A percentile compares a stretch with the other conserved stretches of the same genome.
phyloP scores from a whole-genome alignment of 2,113 vertebrate genomes.

The Halcyon senegalensis region DNA sequence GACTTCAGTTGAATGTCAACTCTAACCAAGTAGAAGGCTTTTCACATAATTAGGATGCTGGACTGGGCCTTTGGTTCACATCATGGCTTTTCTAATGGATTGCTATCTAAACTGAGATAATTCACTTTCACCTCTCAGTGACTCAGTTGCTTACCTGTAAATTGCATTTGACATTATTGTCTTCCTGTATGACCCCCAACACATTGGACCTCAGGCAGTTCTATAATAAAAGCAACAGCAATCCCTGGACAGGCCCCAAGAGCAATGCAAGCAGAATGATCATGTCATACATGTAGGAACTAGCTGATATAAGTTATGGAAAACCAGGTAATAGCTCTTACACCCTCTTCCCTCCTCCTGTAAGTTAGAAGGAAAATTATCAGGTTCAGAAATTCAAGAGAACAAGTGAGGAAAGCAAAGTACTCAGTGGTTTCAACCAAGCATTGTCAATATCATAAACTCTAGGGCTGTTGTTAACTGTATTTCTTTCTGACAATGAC shows the following conservation, averaged over 20 bases:
- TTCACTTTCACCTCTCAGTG: not conserved
- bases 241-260: not conserved
- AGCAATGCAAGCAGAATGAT: not conserved
- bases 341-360: not conserved
- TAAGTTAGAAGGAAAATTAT: not conserved
- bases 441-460: not conserved
- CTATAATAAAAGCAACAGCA: not conserved
- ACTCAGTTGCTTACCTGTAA: not conserved
- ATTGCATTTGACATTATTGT: not conserved
- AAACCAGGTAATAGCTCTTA: not conserved
- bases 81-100: not conserved
- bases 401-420: not conserved
- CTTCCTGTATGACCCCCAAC: not conserved
- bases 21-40: not conserved
- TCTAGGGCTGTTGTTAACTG: not conserved
- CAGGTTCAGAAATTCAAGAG: not conserved
- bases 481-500: not conserved
- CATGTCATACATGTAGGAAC: not conserved
- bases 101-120: not conserved
- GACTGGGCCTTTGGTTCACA: not conserved
- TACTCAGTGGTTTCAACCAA: not conserved
- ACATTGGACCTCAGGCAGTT: not conserved
- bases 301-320: not conserved
- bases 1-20: not conserved
- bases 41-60: not conserved